Evolutionary conservation across 2,888 invertebrate genomes (phyloP), one percentile per base, ranked within the genome.

Genomic region (Napeogenes inachia): DNA sequence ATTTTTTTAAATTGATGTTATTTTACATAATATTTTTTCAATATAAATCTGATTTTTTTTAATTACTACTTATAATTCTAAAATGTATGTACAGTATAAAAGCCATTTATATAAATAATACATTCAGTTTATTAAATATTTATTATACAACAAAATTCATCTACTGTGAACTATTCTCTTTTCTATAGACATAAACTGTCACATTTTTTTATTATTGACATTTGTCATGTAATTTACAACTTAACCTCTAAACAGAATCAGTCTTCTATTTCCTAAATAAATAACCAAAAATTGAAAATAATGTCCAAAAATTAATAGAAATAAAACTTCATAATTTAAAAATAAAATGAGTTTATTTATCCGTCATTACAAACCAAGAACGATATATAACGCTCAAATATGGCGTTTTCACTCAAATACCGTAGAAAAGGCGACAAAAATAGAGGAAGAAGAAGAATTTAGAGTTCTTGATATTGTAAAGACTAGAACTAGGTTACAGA

Each of bases 391-490:
- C 59, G 63, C 73, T 2, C 85, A 80, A 70, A 66, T 85, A 76
- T 89, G 89, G 88, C 86, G 89, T n/a, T 71, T 76, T 4, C 81
- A 79, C 61, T 87, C 89, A 1, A 85, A 85, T 0, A 79, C 75
- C 4, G 75, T 81, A 0, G 85, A 85, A 60, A 75, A 71, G 45
- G 72, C 75, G n/a, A 66, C 73, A 42, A 83, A 79, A 70, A 78
- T 79, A 1, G 75, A 82, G 0, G 84, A 82, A 0, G 91, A 87
- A 10, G 91, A 91, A 62, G 91, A 92, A 58, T 92, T 92, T 70
- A 75, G 92, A 54, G 91, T 92, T 2, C 77, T 92, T 2, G 91
- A 92, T 79, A 86, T 92, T 68, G 76, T 84, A 68, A 87, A 89
- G 71, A 88, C 85, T 64, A 82, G 76, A 59, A 78, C 82, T 1